Percentiles rank a stretch among this genome's conserved stretches.
phyloP scores from a whole-genome alignment of 1,140 invertebrate genomes.

The Pygmarrhopalites habei region DNA sequence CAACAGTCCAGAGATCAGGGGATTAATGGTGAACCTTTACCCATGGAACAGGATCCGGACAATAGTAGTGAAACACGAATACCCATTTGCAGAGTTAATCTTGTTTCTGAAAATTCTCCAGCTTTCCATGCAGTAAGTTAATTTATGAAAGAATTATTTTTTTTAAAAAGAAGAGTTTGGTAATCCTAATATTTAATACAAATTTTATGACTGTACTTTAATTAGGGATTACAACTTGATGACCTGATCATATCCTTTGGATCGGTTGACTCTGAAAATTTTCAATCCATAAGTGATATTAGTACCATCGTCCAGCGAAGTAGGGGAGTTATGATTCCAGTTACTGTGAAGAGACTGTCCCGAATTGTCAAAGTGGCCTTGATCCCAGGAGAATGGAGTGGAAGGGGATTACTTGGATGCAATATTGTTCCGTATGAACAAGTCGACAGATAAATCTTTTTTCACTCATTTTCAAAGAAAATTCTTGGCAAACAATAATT shows the following conservation, averaged over 20 bases:
- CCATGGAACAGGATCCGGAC: background rate
- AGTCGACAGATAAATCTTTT: conserved; percentile 19
- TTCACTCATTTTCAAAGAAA: too few relatives aligned
- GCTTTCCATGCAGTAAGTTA: conserved; percentile 63
- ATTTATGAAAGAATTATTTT: background rate
- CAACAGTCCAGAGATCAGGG: background rate
- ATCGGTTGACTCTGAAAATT: conserved; percentile 68
- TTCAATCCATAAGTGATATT: conserved; percentile 58
- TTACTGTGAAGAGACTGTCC: conserved; percentile 54
- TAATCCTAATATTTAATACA: conserved; percentile 1
- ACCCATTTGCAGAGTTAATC: conserved; percentile 63
- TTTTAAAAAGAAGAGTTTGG: background rate
- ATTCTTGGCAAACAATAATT: too few relatives aligned
- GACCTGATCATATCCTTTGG: conserved; percentile 76
- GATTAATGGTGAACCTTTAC: background rate
- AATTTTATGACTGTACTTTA: conserved; percentile 39
- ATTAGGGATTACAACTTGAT: conserved; percentile 64
- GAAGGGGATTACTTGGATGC: conserved; percentile 68
- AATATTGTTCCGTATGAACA: conserved; percentile 54
- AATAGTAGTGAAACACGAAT: background rate
- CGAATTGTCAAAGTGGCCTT: conserved; percentile 51
- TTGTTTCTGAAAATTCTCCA: conserved; percentile 69
- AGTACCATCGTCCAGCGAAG: conserved; percentile 65
- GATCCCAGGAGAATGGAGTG: conserved; percentile 62
- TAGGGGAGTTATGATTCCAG: conserved; percentile 53